Percentiles rank a stretch among this genome's conserved stretches.
phyloP scores from a whole-genome alignment of 2,113 vertebrate genomes.

The Neolamprologus falcicula region DNA sequence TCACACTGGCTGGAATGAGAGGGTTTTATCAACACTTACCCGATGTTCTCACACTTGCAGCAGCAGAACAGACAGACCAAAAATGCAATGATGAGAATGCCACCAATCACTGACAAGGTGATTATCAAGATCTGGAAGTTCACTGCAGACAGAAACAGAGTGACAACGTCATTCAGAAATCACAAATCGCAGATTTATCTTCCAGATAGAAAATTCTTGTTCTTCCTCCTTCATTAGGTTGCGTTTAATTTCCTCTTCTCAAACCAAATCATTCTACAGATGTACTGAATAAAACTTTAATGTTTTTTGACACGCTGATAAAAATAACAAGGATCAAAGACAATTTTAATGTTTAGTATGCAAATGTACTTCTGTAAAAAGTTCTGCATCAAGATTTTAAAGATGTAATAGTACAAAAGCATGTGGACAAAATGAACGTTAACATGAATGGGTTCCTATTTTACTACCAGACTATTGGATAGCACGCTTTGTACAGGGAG shows the following conservation, averaged over 20 bases:
- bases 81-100: slow-evolving; percentile 73
- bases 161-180: background rate
- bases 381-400: background rate
- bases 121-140: slow-evolving; percentile 94
- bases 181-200: background rate
- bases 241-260: background rate
- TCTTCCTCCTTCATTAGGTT: background rate
- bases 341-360: background rate
- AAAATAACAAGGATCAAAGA: background rate
- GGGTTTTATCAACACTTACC: slow-evolving; percentile 60
- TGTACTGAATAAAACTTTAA: background rate
- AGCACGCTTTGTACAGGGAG: background rate
- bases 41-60: slow-evolving; percentile 77
- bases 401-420: background rate
- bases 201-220: background rate
- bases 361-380: background rate
- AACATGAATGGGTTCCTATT: background rate
- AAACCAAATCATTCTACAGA: background rate
- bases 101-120: slow-evolving; percentile 80
- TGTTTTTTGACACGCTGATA: background rate
- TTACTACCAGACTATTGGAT: background rate
- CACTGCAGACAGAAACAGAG: slow-evolving; percentile 66
- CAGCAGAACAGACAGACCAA: slow-evolving; percentile 84
- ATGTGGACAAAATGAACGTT: background rate
- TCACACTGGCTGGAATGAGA: background rate